These are phyloP conservation scores for Apus apus DNA, from an alignment of 2,113 vertebrate genomes.

Conservation along the genomic window DNA sequence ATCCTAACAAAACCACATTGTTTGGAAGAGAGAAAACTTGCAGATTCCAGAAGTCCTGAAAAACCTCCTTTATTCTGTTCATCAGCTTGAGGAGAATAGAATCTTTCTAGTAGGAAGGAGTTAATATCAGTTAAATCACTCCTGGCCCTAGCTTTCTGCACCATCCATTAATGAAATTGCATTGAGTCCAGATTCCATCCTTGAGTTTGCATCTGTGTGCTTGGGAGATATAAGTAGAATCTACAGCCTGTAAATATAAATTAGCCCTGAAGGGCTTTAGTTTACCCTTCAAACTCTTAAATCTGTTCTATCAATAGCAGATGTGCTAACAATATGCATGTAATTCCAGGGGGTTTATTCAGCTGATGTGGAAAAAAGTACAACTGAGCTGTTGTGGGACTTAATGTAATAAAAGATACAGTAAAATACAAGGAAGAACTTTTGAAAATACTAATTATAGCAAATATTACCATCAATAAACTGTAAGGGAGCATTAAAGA, in stretches of 20 bases:
- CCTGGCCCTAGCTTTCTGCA: background rate
- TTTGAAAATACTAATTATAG: background rate
- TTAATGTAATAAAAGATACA: background rate
- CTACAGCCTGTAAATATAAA: background rate
- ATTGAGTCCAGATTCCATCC: background rate
- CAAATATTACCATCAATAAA: background rate
- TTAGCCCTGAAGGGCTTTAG: background rate
- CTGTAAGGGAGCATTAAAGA: background rate
- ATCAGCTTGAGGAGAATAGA: background rate
- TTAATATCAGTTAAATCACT: background rate
- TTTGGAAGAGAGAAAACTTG: background rate
- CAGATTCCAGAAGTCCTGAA: constrained; percentile 9
- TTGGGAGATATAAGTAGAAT: background rate
- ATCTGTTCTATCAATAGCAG: background rate
- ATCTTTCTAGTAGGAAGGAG: background rate
- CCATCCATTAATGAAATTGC: constrained; percentile 8
- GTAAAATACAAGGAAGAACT: background rate
- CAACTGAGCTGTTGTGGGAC: background rate
- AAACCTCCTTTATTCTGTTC: background rate
- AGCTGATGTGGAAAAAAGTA: background rate
- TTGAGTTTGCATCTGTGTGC: background rate
- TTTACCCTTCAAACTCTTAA: constrained; percentile 12
- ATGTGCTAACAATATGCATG: background rate
- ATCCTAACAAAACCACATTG: background rate
- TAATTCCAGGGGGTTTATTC: background rate